Conservation (phyloP, 2,797 vertebrate species). For the Trematomus bernacchii region DNA sequence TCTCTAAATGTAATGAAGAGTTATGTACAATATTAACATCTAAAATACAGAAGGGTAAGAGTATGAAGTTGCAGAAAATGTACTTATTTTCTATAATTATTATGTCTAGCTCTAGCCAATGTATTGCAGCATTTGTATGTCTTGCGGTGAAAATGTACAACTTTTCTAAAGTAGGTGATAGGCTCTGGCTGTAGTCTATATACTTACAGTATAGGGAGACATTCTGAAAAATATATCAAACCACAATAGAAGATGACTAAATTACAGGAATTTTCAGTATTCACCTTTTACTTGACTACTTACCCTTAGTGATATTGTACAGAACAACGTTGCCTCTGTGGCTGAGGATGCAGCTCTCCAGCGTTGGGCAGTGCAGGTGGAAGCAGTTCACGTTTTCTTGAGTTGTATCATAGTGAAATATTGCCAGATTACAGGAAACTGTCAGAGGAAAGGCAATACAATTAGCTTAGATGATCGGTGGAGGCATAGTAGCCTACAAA, state of each 20-base stretch:
- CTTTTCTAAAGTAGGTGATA: background rate
- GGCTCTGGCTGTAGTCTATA: background rate
- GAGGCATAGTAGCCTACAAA: too few species aligned
- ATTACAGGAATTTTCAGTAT: background rate
- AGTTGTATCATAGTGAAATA: conserved; percentile 89
- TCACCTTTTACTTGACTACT: conserved; percentile 16
- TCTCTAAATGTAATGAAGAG: background rate
- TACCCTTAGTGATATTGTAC: conserved; percentile 94
- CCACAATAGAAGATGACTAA: background rate
- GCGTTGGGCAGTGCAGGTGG: conserved; percentile 91
- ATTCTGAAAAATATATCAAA: too few species aligned
- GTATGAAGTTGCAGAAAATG: background rate
- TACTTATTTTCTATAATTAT: background rate
- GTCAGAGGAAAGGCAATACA: background rate
- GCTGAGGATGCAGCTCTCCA: conserved; percentile 92
- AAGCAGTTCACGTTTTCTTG: conserved; percentile 90
- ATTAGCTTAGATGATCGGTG: background rate
- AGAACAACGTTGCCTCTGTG: conserved; percentile 87
- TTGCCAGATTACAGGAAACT: conserved; percentile 95
- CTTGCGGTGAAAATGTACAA: background rate
- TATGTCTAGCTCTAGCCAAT: background rate
- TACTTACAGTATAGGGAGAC: background rate
- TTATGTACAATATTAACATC: background rate
- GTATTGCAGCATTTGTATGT: background rate
- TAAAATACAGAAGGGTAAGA: background rate